These are phyloP conservation scores for Macroramphosus scolopax DNA, from an alignment of 2,797 vertebrate species.

Conservation along the genomic window DNA sequence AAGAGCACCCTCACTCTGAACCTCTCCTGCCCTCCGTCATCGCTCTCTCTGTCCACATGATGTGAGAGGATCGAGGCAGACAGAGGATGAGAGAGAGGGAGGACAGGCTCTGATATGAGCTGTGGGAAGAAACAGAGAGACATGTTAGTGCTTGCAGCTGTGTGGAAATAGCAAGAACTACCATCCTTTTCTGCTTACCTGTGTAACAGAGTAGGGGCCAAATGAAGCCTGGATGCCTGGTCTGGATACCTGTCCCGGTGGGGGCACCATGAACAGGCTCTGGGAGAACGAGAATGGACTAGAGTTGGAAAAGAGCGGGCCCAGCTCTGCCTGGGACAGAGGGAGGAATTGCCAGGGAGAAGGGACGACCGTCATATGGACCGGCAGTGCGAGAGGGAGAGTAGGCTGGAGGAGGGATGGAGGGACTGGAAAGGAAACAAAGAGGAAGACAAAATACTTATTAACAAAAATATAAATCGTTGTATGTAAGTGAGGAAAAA, in stretches of 20 bases:
- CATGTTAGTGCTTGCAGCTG: too few species aligned
- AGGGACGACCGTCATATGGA: slow-evolving; percentile 53
- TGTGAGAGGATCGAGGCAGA: slow-evolving; percentile 71
- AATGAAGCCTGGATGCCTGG: slow-evolving; percentile 66
- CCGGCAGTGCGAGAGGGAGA: slow-evolving; percentile 64
- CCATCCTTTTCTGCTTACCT: slow-evolving; percentile 52
- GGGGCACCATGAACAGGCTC: slow-evolving; percentile 67
- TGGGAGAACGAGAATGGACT: slow-evolving; percentile 74
- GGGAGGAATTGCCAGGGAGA: slow-evolving; percentile 64
- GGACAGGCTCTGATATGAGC: slow-evolving; percentile 61
- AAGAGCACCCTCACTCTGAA: slow-evolving; percentile 70
- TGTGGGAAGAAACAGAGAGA: slow-evolving; percentile 32
- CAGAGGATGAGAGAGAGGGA: slow-evolving; percentile 49
- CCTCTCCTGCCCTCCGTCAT: slow-evolving; percentile 29
- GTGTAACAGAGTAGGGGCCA: slow-evolving; percentile 71
- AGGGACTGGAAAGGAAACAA: slow-evolving; percentile 21
- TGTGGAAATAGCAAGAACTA: not conserved
- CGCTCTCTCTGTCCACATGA: slow-evolving; percentile 51
- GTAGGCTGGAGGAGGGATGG: slow-evolving; percentile 52
- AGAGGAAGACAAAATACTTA: not conserved
- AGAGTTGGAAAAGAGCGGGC: slow-evolving; percentile 75
- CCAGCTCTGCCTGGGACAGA: slow-evolving; percentile 68
- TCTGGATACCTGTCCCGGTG: slow-evolving; percentile 26
- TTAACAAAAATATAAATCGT: not conserved
- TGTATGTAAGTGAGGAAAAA: too few species aligned